A percentile compares a stretch with the other conserved stretches of the same genome.
phyloP scores from a whole-genome alignment of 2,888 invertebrate genomes.

The Cheiracanthium punctorium region DNA sequence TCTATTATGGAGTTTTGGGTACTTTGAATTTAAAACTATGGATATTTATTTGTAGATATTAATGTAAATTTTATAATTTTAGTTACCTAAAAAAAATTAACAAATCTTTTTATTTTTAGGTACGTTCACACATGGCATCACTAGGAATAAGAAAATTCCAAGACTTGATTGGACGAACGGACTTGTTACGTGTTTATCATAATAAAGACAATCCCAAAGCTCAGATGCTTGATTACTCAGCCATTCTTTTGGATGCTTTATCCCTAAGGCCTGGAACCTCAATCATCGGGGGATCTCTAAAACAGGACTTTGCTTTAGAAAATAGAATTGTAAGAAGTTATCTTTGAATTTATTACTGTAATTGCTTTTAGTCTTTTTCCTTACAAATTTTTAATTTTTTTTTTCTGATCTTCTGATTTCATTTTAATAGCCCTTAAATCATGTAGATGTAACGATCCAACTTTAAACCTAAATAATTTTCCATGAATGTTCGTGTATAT shows the following conservation, averaged over 20 bases:
- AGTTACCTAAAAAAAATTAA: no score
- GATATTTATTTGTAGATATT: no score
- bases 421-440: no score
- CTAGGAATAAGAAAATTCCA: constrained; percentile 92
- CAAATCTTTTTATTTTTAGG: constrained; percentile 77
- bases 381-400: no score
- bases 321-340: constrained; percentile 85
- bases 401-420: no score
- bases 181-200: constrained; percentile 85
- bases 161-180: constrained; percentile 93
- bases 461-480: no score
- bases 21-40: no score
- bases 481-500: no score
- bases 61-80: no score
- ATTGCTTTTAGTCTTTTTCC: not conserved
- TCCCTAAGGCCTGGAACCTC: constrained; percentile 92
- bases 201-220: constrained; percentile 88
- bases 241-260: constrained; percentile 91
- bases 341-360: not conserved
- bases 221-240: constrained; percentile 86
- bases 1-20: not conserved
- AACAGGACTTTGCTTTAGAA: constrained; percentile 80
- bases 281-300: constrained; percentile 90
- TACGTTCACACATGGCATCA: constrained; percentile 91
- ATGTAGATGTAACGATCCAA: no score